Conservation (phyloP, 2,113 vertebrate species). For the Microcebus griseorufus region DNA sequence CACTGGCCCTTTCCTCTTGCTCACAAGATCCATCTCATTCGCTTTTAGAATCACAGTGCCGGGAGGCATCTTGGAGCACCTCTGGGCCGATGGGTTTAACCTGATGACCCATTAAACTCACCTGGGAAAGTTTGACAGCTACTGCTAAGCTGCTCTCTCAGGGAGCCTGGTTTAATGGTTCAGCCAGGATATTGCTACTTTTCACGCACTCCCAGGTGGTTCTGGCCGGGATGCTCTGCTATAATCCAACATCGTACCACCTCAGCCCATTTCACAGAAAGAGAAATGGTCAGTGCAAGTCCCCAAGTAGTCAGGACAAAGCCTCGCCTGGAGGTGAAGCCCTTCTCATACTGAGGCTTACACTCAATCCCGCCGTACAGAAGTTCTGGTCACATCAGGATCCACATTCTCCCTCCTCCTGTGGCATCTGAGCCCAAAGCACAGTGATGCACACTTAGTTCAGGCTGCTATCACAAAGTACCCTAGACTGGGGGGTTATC, state of each 20-base stretch:
- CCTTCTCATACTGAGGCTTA: neutral
- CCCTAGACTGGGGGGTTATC: no score
- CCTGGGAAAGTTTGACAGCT: neutral
- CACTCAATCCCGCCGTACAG: rapidly evolving
- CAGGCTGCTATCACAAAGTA: neutral
- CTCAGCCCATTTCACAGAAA: rapidly evolving
- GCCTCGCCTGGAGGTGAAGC: neutral
- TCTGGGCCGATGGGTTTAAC: neutral
- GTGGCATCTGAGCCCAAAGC: rapidly evolving
- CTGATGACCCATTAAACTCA: neutral
- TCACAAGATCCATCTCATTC: neutral
- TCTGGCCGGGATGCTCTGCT: neutral
- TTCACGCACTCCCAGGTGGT: neutral
- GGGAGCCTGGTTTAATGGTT: neutral
- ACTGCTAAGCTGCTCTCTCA: neutral
- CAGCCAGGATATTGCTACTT: rapidly evolving
- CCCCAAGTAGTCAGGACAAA: neutral
- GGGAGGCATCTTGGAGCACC: neutral
- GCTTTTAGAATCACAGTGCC: neutral
- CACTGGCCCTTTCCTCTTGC: neutral
- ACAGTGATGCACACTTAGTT: no score
- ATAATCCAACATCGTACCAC: rapidly evolving
- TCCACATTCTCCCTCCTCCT: neutral
- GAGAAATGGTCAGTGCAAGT: rapidly evolving
- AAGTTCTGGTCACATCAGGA: no score